Conservation (phyloP, 2,888 invertebrate species). For the Margaritifera margaritifera region DNA sequence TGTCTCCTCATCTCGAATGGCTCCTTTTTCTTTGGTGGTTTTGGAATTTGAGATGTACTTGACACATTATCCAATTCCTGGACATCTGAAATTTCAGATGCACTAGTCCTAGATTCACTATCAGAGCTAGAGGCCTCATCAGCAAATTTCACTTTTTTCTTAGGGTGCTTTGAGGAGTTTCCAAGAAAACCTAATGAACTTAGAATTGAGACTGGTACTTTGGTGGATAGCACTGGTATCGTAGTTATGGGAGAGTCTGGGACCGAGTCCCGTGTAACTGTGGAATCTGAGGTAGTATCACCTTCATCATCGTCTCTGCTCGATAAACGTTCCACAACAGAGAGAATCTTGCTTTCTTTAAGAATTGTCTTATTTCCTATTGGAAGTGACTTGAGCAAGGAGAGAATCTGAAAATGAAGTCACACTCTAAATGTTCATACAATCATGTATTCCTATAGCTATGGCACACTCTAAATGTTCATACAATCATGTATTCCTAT, state of each 20-base stretch:
- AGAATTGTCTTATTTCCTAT: slow-evolving; percentile 94
- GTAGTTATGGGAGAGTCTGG: slow-evolving; percentile 16
- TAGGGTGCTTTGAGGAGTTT: slow-evolving; percentile 36
- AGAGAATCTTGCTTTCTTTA: slow-evolving; percentile 91
- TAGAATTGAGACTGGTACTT: slow-evolving; percentile 56
- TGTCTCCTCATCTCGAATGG: slow-evolving; percentile 32
- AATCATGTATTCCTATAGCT: too few relatives aligned
- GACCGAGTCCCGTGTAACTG: slow-evolving; percentile 4
- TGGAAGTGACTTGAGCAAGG: slow-evolving; percentile 88
- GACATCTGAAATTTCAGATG: slow-evolving; percentile 28
- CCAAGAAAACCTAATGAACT: slow-evolving; percentile 27
- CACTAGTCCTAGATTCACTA: slow-evolving; percentile 57
- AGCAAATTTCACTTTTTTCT: slow-evolving; percentile 62
- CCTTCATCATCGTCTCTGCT: slow-evolving; percentile 25
- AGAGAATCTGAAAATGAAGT: slow-evolving; percentile 78
- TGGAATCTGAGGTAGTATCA: slow-evolving; percentile 18
- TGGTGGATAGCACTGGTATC: slow-evolving; percentile 30
- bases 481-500: too few relatives aligned
- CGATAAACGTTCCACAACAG: slow-evolving; percentile 77
- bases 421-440: not conserved
- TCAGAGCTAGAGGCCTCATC: slow-evolving; percentile 65
- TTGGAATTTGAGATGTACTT: slow-evolving; percentile 25
- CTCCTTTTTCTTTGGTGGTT: slow-evolving; percentile 14
- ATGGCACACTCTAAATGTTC: too few relatives aligned
- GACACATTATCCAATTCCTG: slow-evolving; percentile 27